Conservation (phyloP, 2,888 invertebrate species). For the Lacanobia wlatinum region DNA sequence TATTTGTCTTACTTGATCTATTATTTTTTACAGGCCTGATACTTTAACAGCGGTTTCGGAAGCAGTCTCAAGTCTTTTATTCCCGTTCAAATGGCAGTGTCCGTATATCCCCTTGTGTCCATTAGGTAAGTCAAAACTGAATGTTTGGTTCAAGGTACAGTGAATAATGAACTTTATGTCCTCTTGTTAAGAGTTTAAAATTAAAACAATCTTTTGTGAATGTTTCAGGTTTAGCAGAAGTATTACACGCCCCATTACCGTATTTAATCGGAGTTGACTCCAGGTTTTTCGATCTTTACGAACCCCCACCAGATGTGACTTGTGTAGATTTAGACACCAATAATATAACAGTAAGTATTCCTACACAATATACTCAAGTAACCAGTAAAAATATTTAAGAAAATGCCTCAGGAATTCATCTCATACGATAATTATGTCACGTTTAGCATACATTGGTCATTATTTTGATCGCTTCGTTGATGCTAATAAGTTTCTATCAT, state of each 20-base stretch:
- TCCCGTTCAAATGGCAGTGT: conserved; percentile 99
- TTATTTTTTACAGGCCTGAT: conserved; percentile 93
- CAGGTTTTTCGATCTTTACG: conserved; percentile 98
- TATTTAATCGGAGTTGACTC: conserved; percentile 99
- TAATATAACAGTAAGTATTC: conserved; percentile 95
- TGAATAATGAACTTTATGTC: not conserved
- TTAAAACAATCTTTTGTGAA: not conserved
- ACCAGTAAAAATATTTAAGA: not conserved
- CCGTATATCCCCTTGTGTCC: conserved; percentile 99
- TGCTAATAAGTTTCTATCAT: conserved; percentile 34
- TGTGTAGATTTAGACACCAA: conserved; percentile 99
- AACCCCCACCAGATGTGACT: conserved; percentile 98
- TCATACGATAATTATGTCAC: not conserved
- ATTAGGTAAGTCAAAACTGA: conserved; percentile 91
- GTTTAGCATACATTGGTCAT: too few species aligned
- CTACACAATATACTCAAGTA: not conserved
- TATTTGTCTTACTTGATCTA: not conserved
- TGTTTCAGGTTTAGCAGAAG: conserved; percentile 95
- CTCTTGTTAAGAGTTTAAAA: not conserved
- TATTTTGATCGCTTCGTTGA: not conserved
- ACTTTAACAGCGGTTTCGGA: conserved; percentile 99
- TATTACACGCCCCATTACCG: conserved; percentile 98
- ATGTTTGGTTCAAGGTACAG: too few species aligned
- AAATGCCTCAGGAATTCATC: too few species aligned
- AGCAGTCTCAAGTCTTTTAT: conserved; percentile 98